Percentiles rank a stretch among this genome's conserved stretches.
Evolutionary conservation across 2,113 vertebrate species (phyloP).

Genomic region (Trogon surrucura): DNA sequence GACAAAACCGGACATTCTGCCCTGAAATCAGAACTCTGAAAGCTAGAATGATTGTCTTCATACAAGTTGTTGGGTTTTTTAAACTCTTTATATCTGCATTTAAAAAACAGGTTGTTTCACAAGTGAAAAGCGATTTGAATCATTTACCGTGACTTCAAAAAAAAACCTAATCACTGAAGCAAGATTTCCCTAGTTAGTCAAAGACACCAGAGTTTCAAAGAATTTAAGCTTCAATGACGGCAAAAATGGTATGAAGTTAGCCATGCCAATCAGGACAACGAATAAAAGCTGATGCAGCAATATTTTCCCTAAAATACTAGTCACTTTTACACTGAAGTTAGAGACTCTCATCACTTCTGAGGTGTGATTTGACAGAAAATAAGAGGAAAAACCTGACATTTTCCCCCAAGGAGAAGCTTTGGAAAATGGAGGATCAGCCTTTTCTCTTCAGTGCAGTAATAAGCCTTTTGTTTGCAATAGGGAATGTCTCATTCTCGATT

Average conservation of each 20-base stretch:
- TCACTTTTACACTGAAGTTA: background rate
- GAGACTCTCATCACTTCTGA: background rate
- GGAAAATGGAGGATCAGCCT: background rate
- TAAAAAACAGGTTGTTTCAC: background rate
- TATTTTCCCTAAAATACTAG: background rate
- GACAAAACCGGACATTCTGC: background rate
- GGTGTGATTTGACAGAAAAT: background rate
- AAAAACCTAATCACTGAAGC: background rate
- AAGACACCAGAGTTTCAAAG: background rate
- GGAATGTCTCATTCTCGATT: background rate
- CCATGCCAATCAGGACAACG: background rate
- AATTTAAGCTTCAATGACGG: background rate
- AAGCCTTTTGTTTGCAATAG: background rate
- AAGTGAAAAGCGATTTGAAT: background rate
- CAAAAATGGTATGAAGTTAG: background rate
- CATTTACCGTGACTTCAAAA: background rate
- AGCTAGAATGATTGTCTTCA: background rate
- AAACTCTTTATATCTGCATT: background rate
- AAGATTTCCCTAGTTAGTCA: background rate
- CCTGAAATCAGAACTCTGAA: background rate
- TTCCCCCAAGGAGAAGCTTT: background rate
- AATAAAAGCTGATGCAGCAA: background rate
- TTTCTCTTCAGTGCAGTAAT: background rate
- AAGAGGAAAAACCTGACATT: background rate
- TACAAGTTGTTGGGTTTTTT: accelerated